Conservation (phyloP, 92 coral and sea anemone genomes). For the Pocillopora meandrina region DNA sequence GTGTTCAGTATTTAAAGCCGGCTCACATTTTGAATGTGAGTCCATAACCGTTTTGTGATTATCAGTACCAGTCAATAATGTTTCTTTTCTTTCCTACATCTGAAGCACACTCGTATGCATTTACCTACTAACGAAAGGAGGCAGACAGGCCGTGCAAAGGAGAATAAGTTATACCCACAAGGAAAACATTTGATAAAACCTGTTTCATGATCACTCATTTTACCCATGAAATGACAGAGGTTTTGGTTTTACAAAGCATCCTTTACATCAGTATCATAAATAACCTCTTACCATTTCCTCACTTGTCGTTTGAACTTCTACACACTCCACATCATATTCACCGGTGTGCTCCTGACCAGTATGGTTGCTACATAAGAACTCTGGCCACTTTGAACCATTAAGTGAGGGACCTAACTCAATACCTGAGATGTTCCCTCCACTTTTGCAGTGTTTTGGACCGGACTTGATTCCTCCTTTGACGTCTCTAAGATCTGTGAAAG, state of each 20-base stretch:
- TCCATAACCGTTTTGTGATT: no score
- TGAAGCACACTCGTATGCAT: no score
- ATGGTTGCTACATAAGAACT: neutral
- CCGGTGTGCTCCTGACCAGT: neutral
- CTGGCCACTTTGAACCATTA: neutral
- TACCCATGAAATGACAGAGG: no score
- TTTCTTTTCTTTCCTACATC: no score
- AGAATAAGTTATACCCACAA: no score
- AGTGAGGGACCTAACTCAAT: neutral
- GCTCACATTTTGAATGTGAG: neutral
- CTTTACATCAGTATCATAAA: neutral
- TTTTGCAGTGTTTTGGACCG: neutral
- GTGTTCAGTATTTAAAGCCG: no score
- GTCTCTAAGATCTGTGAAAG: neutral
- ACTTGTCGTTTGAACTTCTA: neutral
- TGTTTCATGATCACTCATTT: no score
- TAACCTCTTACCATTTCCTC: slow-evolving; percentile 3
- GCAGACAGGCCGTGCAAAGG: no score
- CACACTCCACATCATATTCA: neutral
- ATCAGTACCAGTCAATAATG: no score
- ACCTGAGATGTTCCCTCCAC: neutral
- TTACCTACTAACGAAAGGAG: no score
- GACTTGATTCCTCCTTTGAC: neutral
- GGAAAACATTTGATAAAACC: no score
- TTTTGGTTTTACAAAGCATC: no score